These are phyloP conservation scores for Alauda arvensis DNA, from an alignment of 2,797 vertebrate genomes.

Conservation along the genomic window DNA sequence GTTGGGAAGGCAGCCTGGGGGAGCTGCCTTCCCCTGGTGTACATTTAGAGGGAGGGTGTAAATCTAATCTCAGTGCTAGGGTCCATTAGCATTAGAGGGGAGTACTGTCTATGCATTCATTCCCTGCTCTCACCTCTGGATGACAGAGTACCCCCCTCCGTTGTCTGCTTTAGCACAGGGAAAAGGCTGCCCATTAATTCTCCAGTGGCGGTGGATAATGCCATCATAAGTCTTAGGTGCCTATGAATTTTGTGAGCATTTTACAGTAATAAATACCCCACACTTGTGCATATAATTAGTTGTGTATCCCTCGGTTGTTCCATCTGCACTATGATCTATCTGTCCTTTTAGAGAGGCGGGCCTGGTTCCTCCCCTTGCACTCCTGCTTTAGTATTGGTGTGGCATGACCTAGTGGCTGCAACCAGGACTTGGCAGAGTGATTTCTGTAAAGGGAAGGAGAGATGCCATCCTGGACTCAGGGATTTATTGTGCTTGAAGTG, in stretches of 20 bases:
- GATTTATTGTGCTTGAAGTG: neutral
- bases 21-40: constrained; percentile 48
- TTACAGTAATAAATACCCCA: constrained; percentile 53
- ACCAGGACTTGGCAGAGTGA: neutral
- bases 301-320: constrained; percentile 10
- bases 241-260: constrained; percentile 52
- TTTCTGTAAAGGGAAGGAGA: neutral
- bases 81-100: constrained; percentile 67
- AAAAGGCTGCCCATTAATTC: constrained; percentile 55
- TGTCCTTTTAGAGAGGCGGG: neutral
- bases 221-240: constrained; percentile 48
- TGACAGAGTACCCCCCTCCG: constrained; percentile 55
- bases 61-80: constrained; percentile 68
- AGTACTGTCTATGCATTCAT: constrained; percentile 61
- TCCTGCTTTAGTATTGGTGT: neutral
- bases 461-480: neutral
- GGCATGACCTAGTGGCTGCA: neutral
- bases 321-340: constrained; percentile 2
- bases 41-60: constrained; percentile 61
- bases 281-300: constrained; percentile 50
- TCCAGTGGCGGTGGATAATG: constrained; percentile 36
- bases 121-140: constrained; percentile 55
- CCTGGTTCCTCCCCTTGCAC: neutral
- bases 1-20: constrained; percentile 1
- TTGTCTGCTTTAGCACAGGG: constrained; percentile 42